Evolutionary conservation across 2,888 invertebrate genomes (phyloP).

Genomic region (Dicyrtoma fusca): DNA sequence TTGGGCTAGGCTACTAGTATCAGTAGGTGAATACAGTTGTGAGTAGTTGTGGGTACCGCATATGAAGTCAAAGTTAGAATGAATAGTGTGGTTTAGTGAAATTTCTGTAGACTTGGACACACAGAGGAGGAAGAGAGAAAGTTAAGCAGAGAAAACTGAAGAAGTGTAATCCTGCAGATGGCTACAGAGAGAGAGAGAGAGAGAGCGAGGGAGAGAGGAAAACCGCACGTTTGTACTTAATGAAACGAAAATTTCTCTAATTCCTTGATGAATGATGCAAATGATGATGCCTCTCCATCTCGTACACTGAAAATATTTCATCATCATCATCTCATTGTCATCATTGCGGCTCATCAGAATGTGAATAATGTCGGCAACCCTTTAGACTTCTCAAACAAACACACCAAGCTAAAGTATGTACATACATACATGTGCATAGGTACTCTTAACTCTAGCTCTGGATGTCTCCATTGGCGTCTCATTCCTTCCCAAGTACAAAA

Average conservation of each 20-base stretch:
- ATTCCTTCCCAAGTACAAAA: too few species aligned
- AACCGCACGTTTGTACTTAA: slow-evolving; percentile 52
- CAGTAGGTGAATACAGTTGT: too few species aligned
- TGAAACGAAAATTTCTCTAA: slow-evolving; percentile 56
- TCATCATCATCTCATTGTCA: slow-evolving; percentile 10
- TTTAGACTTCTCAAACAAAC: too few species aligned
- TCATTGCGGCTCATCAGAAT: slow-evolving; percentile 45
- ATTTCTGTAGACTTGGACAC: background rate
- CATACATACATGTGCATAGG: too few species aligned
- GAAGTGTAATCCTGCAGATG: background rate
- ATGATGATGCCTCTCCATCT: slow-evolving; percentile 39
- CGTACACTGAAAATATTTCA: slow-evolving; percentile 28
- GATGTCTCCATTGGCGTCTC: too few species aligned
- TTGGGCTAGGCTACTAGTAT: background rate
- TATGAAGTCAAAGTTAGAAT: background rate
- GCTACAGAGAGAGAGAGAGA: slow-evolving; percentile 4
- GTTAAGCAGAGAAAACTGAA: background rate
- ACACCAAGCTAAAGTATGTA: too few species aligned
- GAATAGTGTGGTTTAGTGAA: background rate
- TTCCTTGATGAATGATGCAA: slow-evolving; percentile 56
- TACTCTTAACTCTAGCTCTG: too few species aligned
- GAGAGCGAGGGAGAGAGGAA: slow-evolving; percentile 22
- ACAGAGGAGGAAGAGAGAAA: slow-evolving; percentile 1
- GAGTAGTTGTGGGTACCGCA: too few species aligned
- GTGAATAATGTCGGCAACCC: slow-evolving; percentile 45